These are phyloP conservation scores for Drosophila bocki DNA, from an alignment of 1,140 invertebrate genomes.

Conservation along the genomic window DNA sequence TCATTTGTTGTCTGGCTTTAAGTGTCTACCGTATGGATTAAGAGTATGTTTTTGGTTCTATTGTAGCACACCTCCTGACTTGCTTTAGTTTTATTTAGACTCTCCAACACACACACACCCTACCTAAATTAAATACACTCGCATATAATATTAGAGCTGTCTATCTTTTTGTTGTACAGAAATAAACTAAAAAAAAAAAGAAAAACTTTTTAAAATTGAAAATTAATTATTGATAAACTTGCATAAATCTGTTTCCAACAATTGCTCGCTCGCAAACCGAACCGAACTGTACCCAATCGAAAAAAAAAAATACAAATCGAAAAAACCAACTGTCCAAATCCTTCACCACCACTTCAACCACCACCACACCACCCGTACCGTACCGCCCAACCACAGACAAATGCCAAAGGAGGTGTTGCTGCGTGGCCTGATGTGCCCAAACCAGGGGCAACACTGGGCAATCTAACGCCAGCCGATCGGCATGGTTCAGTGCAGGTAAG, in stretches of 20 bases:
- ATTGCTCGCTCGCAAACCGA: constrained; percentile 63
- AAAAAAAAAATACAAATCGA: constrained; percentile 39
- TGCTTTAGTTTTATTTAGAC: constrained; percentile 61
- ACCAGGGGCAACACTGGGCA: constrained; percentile 86
- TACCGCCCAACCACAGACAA: constrained; percentile 73
- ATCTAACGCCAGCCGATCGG: constrained; percentile 95
- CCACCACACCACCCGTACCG: constrained; percentile 23
- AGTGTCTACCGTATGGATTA: constrained; percentile 38
- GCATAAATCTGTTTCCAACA: constrained; percentile 62
- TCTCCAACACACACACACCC: constrained; percentile 32
- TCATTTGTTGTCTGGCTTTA: constrained; percentile 39
- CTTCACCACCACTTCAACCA: constrained; percentile 46
- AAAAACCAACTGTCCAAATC: constrained; percentile 48
- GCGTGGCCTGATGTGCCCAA: constrained; percentile 87
- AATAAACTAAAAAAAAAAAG: constrained; percentile 26
- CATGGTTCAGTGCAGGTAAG: constrained; percentile 97
- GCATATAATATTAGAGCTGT: constrained; percentile 46
- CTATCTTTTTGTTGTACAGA: constrained; percentile 55
- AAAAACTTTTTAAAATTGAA: constrained; percentile 45
- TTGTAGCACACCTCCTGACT: constrained; percentile 49
- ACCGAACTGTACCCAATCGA: constrained; percentile 48
- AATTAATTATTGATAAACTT: constrained; percentile 78
- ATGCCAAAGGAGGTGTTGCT: constrained; percentile 85
- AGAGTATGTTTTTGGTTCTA: constrained; percentile 40
- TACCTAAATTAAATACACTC: constrained; percentile 38